Base-by-base conservation (phyloP, 37 sponge, comb jelly and placozoan species). In the Aplysina aerophoba region DNA sequence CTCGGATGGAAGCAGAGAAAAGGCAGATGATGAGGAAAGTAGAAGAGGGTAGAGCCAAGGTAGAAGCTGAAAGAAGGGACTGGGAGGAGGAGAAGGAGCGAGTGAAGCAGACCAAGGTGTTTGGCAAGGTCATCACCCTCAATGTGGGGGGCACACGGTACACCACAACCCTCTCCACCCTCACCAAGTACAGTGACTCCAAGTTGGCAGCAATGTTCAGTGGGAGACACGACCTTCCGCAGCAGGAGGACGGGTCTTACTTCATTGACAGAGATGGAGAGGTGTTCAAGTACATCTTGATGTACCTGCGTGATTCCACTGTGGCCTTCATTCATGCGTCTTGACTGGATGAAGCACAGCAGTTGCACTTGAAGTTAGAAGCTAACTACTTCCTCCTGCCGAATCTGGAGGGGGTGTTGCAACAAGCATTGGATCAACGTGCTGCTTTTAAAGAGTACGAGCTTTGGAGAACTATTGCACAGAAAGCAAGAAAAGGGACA, bases 211-310 rank as follows among this genome's bases (percentile, higher is more conserved):
- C 31, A 61, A 81, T 81, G 82, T 81, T 81, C 25, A 81, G 82
- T 81, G 82, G 82, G 12, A 59, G 82, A 59, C 39, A 64, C 16
- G 25, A 36, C 25, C 78, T 75, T 75, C 25, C 21, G 12, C 78
- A 75, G 78, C 78, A 75, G 37, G 62, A 59, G 24, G 82, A 81
- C 31, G 82, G 82, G 24, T 64, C 40, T 4, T 81, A 59, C 82
- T 81, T 81, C 31, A 81, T 81, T 35, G 82, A 81, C 41, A 34
- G 82, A 40, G 82, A 81, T 41, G 78, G 78, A 44, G 78, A 75
- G 25, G 39, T 44, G 3, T 75, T 75, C 78, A 75, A 36, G 22
- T 41, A 75, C 25, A 50, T 75, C n/a, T 24, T 75, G 21, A 36
- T 36, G n/a, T 75, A 75, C 25, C 54, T 75, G 5, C 33, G 78